Conservation (phyloP, 2,113 vertebrate species). For the Anarhynchus alexandrinus region DNA sequence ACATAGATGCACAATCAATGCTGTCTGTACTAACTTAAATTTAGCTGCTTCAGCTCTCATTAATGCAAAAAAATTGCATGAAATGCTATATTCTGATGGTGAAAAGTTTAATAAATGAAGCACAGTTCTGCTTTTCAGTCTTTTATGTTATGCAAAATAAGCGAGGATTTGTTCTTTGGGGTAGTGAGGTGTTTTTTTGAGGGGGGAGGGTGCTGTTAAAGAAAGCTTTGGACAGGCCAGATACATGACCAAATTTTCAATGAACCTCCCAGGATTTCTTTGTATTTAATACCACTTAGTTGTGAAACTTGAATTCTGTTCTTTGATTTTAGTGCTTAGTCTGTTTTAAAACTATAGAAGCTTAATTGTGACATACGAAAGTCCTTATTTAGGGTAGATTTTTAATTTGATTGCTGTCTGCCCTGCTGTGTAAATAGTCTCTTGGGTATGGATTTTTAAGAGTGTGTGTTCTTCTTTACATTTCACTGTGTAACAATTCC, state of each 20-base stretch:
- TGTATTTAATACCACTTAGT: slow-evolving; percentile 49
- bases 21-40: slow-evolving; percentile 44
- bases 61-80: slow-evolving; percentile 60
- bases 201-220: neutral
- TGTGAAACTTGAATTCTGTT: slow-evolving; percentile 67
- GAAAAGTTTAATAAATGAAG: slow-evolving; percentile 54
- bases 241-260: slow-evolving; percentile 43
- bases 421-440: slow-evolving; percentile 80
- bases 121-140: slow-evolving; percentile 10
- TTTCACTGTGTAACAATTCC: slow-evolving; percentile 88
- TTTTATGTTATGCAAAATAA: slow-evolving; percentile 59
- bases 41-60: slow-evolving; percentile 64
- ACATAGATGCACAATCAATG: slow-evolving; percentile 52
- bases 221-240: slow-evolving; percentile 23
- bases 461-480: slow-evolving; percentile 62
- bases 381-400: slow-evolving; percentile 78
- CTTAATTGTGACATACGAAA: slow-evolving; percentile 77
- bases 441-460: slow-evolving; percentile 73
- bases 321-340: slow-evolving; percentile 67
- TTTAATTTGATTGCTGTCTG: slow-evolving; percentile 75
- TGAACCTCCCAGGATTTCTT: slow-evolving; percentile 43
- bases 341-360: slow-evolving; percentile 67
- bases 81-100: slow-evolving; percentile 49
- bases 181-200: neutral
- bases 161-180: neutral